A percentile compares a stretch with the other conserved stretches of the same genome.
Conservation (phyloP, 2,888 invertebrate species). For the Ptilodon capucinus region DNA sequence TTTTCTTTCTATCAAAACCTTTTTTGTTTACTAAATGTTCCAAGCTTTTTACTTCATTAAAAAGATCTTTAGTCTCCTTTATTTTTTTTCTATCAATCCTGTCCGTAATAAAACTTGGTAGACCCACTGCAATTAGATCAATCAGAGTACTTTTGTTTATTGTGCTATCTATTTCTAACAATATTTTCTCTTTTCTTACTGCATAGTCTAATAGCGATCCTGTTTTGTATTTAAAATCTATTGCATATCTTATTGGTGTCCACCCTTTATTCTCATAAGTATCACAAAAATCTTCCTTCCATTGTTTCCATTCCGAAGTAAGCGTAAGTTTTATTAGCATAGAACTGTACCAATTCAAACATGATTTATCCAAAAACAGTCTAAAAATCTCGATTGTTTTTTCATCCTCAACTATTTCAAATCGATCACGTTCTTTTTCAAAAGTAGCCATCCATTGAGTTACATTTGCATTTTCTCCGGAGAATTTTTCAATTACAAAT, state of each 20-base stretch:
- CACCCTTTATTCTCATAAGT: constrained; percentile 26
- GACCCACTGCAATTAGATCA: constrained; percentile 11
- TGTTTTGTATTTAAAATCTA: constrained; percentile 30
- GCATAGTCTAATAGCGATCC: constrained; percentile 40
- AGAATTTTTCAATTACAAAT: constrained; percentile 12
- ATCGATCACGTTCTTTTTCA: constrained; percentile 34
- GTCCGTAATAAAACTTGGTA: constrained; percentile 20
- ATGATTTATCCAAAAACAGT: constrained; percentile 15
- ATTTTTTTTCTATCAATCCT: constrained; percentile 16
- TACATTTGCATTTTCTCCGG: constrained; percentile 12
- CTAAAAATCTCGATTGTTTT: constrained; percentile 27
- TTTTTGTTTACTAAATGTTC: constrained; percentile 12
- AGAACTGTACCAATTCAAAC: constrained; percentile 16
- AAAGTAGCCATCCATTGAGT: constrained; percentile 23
- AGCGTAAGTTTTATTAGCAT: constrained; percentile 19
- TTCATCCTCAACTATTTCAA: constrained; percentile 21
- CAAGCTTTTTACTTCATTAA: constrained; percentile 9
- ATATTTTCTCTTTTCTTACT: constrained; percentile 27
- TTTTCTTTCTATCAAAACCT: neutral
- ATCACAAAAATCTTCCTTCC: constrained; percentile 19
- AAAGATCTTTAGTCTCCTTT: constrained; percentile 15
- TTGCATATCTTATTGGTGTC: constrained; percentile 25
- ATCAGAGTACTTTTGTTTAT: constrained; percentile 4
- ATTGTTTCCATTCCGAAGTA: constrained; percentile 16
- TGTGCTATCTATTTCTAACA: constrained; percentile 1